Evolutionary conservation across 1,140 invertebrate species (phyloP).

Genomic region (Drosophila athabasca): DNA sequence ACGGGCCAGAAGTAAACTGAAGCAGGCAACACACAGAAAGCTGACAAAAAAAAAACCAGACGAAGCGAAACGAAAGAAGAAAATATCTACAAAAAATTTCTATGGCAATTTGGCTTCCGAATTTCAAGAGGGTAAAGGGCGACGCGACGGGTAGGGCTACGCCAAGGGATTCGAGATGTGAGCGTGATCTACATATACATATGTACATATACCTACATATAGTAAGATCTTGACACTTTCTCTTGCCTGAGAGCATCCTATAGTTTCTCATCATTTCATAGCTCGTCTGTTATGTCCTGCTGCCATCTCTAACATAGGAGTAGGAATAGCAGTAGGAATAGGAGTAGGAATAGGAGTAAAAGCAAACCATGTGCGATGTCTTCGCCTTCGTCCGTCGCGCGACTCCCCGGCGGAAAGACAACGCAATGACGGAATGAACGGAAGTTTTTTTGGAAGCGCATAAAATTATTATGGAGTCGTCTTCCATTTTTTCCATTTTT

Average conservation of each 20-base stretch:
- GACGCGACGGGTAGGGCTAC: not conserved
- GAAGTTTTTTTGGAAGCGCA: constrained; percentile 82
- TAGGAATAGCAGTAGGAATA: no score
- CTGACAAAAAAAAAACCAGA: not conserved
- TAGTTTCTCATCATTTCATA: no score
- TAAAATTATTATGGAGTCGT: constrained; percentile 81
- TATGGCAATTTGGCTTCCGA: constrained; percentile 62
- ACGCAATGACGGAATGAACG: constrained; percentile 76
- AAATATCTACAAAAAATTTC: constrained; percentile 52
- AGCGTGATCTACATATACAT: no score
- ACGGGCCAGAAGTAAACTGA: constrained; percentile 30
- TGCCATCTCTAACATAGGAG: constrained; percentile 14
- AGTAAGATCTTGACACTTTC: no score
- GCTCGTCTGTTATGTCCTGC: constrained; percentile 3
- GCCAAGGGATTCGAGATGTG: not conserved
- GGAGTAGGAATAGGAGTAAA: no score
- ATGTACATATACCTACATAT: no score
- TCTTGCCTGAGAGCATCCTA: no score
- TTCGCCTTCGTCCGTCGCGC: constrained; percentile 41
- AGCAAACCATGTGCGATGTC: constrained; percentile 42
- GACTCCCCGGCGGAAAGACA: constrained; percentile 66
- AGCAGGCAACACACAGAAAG: constrained; percentile 30
- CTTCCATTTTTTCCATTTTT: constrained; percentile 38
- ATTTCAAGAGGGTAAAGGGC: constrained; percentile 6
- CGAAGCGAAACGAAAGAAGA: not conserved